phyloP scores from a whole-genome alignment of 2,113 vertebrate genomes.

The Acanthochromis polyacanthus region DNA sequence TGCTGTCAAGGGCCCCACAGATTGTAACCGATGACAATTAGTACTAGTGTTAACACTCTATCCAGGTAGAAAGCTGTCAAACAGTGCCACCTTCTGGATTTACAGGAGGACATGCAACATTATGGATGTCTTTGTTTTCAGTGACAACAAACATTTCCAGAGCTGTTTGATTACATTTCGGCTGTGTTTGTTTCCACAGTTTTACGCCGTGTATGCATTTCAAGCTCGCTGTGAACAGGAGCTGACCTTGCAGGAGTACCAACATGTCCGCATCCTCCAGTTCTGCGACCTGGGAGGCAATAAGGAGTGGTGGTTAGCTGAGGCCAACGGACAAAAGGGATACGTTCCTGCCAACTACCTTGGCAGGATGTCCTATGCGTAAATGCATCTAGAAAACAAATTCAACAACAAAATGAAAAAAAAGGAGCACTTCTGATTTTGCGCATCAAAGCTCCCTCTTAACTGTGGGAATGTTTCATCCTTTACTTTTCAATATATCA shows the following conservation, averaged over 20 bases:
- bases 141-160: not conserved
- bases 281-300: slow-evolving; percentile 95
- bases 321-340: slow-evolving; percentile 92
- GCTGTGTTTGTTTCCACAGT: slow-evolving; percentile 78
- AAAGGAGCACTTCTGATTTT: not conserved
- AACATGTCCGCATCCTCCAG: slow-evolving; percentile 91
- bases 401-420: no score
- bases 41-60: not conserved
- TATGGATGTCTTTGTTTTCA: not conserved
- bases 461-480: not conserved
- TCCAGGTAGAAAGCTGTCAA: slow-evolving; percentile 7
- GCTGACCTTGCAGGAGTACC: slow-evolving; percentile 93
- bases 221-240: slow-evolving; percentile 94
- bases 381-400: slow-evolving; percentile 9
- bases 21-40: not conserved
- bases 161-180: not conserved
- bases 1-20: not conserved
- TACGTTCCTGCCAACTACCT: slow-evolving; percentile 98
- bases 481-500: not conserved
- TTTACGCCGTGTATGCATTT: slow-evolving; percentile 96
- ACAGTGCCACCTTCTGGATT: slow-evolving; percentile 74
- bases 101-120: not conserved
- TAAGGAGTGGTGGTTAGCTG: slow-evolving; percentile 97
- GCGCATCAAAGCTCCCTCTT: not conserved
- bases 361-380: slow-evolving; percentile 97